These are phyloP conservation scores for Silurus asotus DNA, from an alignment of 2,113 vertebrate genomes.

Conservation along the genomic window DNA sequence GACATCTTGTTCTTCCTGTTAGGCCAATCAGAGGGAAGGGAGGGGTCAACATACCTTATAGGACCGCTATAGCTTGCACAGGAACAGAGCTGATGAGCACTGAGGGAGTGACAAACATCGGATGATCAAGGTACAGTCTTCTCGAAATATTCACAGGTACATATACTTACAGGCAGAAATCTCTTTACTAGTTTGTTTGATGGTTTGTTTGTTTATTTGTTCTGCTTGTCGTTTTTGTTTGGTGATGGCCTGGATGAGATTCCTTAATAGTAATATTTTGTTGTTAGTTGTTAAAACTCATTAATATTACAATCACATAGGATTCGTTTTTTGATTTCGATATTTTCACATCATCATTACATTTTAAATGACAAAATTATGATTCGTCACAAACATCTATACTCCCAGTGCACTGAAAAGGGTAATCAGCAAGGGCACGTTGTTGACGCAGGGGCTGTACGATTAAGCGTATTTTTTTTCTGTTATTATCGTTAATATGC, in stretches of 20 bases:
- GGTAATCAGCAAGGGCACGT: neutral
- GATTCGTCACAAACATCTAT: neutral
- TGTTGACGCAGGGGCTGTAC: neutral
- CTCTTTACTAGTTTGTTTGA: neutral
- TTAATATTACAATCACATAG: neutral
- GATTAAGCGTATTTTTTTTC: neutral
- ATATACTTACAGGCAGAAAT: neutral
- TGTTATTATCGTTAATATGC: neutral
- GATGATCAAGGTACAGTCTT: constrained; percentile 18
- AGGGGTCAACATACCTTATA: constrained; percentile 44
- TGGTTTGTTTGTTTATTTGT: neutral
- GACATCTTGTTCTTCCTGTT: constrained; percentile 30
- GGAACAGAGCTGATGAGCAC: constrained; percentile 28
- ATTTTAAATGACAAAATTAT: neutral
- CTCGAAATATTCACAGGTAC: neutral
- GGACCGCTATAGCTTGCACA: constrained; percentile 25
- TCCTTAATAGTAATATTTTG: too few relatives aligned
- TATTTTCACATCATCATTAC: neutral
- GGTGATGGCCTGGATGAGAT: neutral
- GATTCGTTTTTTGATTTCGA: too few relatives aligned
- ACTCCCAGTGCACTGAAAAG: neutral
- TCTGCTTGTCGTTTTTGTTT: neutral
- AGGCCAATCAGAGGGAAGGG: constrained; percentile 55
- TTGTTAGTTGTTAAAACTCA: neutral
- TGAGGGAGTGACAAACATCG: constrained; percentile 22